Base-by-base conservation (phyloP, 2,888 invertebrate species). In the Mongoloraphidia duomilia region DNA sequence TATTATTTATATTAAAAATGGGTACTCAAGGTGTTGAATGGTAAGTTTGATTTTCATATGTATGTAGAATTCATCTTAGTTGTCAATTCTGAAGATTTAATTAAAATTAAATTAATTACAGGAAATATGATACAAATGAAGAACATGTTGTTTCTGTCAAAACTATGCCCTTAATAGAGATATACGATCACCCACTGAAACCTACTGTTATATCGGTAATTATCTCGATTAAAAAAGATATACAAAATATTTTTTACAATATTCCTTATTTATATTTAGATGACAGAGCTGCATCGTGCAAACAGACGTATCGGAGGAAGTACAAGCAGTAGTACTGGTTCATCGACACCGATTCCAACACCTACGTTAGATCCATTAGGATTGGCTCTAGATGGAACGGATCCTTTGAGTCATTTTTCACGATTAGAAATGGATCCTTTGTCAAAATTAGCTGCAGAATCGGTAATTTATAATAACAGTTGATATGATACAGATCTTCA, bases 401-500 rank as follows among this genome's bases (percentile, higher is more conserved):
- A 87, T 68, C 87, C 87, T 0, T 65, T 87, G 33, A 82, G 82
- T 14, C 79, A 80, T 59, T 80, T 85, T 66, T 80, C 79, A 3
- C 70, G 73, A 46, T 72, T 74, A 53, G 76, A 78, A 54, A 66
- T 78, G 60, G 82, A 82, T 65, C 80, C 83, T 2, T 65, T 81
- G 17, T 76, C 79, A 2, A 75, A 76, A 69, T 76, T 80, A 69
- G 75, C 76, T 39, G 69, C 70, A 14, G 73, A 75, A 59, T 67
- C 69, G 59, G 71, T 72, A 61, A 52, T 50, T 47, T 46, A 26
- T 46, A 39, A 35, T n/a, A n/a, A n/a, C n/a, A n/a, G n/a, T n/a
- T n/a, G 37, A 41, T 43, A 46, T 43, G 44, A 45, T 39, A 39
- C 12, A 40, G 26, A 26, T 26, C 26, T 26, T 26, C 26, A 26